Base-by-base conservation (phyloP, 2,888 invertebrate genomes). In the Chelonus formosanus region DNA sequence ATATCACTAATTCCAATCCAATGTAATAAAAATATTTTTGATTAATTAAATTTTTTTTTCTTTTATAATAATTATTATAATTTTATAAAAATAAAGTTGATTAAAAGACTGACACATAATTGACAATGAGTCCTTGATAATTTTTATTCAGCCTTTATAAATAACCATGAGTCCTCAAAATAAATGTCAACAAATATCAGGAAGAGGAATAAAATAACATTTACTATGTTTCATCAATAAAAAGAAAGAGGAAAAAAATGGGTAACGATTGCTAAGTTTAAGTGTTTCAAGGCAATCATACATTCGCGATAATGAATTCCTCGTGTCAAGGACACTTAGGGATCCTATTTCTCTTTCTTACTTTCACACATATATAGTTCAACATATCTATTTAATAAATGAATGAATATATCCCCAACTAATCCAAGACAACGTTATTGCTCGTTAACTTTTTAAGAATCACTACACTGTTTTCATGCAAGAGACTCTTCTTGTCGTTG, bases 271-370 rank as follows among this genome's bases (percentile, higher is more conserved):
- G 40, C 40, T 48, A 52, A 34, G 52, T 60, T 50, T 43, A 60
- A 60, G 52, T 60, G 50, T 60, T 60, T 60, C 60, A 60, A 60
- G 60, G 60, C 60, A 60, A 48, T 60, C 60, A 52, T 60, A 59
- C 35, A 57, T 36, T 36, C 50, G 57, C 62, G 62, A 68, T 68
- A 65, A 65, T 62, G 58, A 60, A 65, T 56, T 57, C 32, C 63
- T 55, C 48, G 63, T 65, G 62, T 67, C 70, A 65, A 70, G 67
- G 70, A 67, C 61, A 60, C 54, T 6, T 5, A 53, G 50, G 54
- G 58, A 53, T 69, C 70, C 67, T 67, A 36, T 50, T 63, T 45
- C 61, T 58, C 31, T 8, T 32, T 47, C 52, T 54, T 40, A 31
- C 47, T 40, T 48, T 64, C 57, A 57, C 20, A 57, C 4, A 47